phyloP scores from a whole-genome alignment of 2,113 vertebrate genomes.

The Sakesphorus luctuosus region DNA sequence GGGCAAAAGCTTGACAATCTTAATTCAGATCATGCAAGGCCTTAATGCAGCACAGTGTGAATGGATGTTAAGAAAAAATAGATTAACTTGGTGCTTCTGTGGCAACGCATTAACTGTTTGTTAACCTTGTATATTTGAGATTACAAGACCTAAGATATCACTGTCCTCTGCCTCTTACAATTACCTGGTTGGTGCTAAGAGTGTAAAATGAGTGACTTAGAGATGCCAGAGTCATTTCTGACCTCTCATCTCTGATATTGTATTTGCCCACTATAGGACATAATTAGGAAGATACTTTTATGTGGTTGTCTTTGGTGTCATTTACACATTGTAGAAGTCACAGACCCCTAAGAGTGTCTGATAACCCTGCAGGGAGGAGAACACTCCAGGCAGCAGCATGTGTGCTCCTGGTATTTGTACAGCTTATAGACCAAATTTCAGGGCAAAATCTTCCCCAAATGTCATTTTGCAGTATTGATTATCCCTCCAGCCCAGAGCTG shows the following conservation, averaged over 20 bases:
- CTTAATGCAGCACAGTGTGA: not conserved
- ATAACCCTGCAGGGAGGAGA: not conserved
- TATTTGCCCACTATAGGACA: not conserved
- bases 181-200: not conserved
- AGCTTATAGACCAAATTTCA: not conserved
- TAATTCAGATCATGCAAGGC: not conserved
- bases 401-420: not conserved
- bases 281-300: not conserved
- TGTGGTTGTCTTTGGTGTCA: not conserved
- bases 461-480: not conserved
- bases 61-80: not conserved
- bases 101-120: not conserved
- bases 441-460: not conserved
- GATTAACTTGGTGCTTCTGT: not conserved
- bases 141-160: not conserved
- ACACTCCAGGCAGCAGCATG: not conserved
- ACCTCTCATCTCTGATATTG: not conserved
- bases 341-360: not conserved
- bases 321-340: not conserved
- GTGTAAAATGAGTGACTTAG: not conserved
- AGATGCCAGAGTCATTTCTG: not conserved
- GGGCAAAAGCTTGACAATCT: not conserved
- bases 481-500: not conserved
- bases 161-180: not conserved
- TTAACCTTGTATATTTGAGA: not conserved